Conservation (phyloP, 2,888 invertebrate genomes). For the Miltochrista miniata region DNA sequence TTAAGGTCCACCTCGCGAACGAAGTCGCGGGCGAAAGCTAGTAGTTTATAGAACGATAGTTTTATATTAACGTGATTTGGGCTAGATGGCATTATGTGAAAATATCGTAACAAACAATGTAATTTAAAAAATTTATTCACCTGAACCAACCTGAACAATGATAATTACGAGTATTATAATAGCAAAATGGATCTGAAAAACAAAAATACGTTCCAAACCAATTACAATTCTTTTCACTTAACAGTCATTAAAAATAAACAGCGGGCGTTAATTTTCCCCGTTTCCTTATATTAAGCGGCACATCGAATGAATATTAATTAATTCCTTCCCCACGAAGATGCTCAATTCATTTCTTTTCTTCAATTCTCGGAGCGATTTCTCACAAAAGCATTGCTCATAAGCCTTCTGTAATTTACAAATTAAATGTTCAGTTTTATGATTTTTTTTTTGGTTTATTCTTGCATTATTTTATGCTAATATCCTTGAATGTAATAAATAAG, state of each 20-base stretch:
- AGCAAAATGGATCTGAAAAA: neutral
- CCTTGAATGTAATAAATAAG: neutral
- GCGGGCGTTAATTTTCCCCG: neutral
- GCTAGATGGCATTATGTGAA: too few relatives aligned
- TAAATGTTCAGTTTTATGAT: slow-evolving; percentile 19
- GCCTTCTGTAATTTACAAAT: slow-evolving; percentile 36
- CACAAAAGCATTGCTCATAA: slow-evolving; percentile 16
- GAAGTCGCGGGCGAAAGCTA: too few relatives aligned
- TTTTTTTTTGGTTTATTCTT: slow-evolving; percentile 12
- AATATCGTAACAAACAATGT: too few relatives aligned
- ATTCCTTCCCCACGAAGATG: slow-evolving; percentile 20
- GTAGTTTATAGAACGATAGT: too few relatives aligned
- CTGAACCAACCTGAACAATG: too few relatives aligned
- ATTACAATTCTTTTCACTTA: slow-evolving; percentile 1
- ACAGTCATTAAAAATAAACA: slow-evolving; percentile 4
- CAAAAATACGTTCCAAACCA: neutral
- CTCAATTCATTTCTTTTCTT: neutral
- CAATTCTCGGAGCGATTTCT: slow-evolving; percentile 23
- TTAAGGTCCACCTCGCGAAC: too few relatives aligned
- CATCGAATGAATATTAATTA: slow-evolving; percentile 29
- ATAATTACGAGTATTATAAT: neutral
- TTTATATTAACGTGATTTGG: too few relatives aligned
- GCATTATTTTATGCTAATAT: slow-evolving; percentile 14
- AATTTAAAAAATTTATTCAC: too few relatives aligned
- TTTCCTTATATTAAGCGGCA: slow-evolving; percentile 21